Conservation (phyloP, 2,888 invertebrate species). For the Tenthredo scrophulariae region DNA sequence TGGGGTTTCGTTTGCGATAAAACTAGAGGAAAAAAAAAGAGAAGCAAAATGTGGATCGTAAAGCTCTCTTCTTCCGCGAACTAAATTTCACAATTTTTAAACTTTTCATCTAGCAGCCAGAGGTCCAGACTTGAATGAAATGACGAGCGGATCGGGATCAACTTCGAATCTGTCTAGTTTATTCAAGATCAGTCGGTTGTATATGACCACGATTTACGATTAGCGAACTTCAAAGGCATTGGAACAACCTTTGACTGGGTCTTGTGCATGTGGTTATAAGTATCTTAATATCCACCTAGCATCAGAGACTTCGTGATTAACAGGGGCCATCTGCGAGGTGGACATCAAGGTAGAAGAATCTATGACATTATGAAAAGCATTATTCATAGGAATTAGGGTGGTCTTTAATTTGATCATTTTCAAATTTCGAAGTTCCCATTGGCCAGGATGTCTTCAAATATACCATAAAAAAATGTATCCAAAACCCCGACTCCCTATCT, state of each 20-base stretch:
- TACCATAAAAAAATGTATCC: too few relatives aligned
- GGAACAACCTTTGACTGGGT: constrained; percentile 2
- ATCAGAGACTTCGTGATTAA: background rate
- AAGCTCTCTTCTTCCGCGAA: background rate
- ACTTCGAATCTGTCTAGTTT: background rate
- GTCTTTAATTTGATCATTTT: too few relatives aligned
- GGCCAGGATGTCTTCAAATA: too few relatives aligned
- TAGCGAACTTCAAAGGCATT: constrained; percentile 5
- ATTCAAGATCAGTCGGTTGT: constrained; percentile 5
- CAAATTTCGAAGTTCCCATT: too few relatives aligned
- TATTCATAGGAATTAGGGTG: background rate
- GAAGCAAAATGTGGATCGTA: background rate
- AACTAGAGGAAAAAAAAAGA: background rate
- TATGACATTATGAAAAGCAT: background rate
- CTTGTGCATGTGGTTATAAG: background rate
- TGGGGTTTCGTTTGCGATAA: background rate
- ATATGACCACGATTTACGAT: background rate
- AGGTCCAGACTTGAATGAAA: background rate
- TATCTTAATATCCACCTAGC: background rate
- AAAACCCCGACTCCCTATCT: too few relatives aligned
- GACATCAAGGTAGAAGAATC: background rate
- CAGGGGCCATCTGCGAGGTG: background rate
- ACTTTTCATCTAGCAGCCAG: background rate
- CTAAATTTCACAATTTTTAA: background rate
- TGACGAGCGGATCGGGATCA: background rate